These are phyloP conservation scores for Donacobius atricapilla DNA, from an alignment of 2,113 vertebrate genomes.

Conservation along the genomic window DNA sequence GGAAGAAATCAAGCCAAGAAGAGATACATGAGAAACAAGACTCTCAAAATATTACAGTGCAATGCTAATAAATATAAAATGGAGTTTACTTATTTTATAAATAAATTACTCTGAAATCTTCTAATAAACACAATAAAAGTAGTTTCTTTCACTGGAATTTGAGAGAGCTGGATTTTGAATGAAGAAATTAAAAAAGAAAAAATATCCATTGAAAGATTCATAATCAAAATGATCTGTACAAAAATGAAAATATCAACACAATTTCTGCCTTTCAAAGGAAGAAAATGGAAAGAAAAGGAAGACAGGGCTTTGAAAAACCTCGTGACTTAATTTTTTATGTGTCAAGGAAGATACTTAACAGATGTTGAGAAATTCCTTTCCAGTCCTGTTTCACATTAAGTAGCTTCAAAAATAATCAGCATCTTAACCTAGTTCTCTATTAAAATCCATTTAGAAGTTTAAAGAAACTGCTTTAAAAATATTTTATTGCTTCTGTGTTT, in stretches of 20 bases:
- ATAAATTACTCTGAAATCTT: neutral
- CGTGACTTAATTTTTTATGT: neutral
- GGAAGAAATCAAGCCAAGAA: neutral
- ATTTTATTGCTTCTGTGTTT: constrained; percentile 32
- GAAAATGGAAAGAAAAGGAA: neutral
- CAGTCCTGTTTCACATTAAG: neutral
- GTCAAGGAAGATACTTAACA: neutral
- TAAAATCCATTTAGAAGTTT: neutral
- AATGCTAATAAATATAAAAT: neutral
- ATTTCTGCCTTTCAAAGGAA: neutral
- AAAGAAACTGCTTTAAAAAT: neutral
- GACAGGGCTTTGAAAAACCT: neutral
- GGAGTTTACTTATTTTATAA: neutral
- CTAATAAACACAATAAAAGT: neutral
- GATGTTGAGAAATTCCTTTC: neutral
- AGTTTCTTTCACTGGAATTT: neutral
- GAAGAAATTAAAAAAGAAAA: neutral
- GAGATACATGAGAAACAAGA: neutral
- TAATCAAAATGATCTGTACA: neutral
- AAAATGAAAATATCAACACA: neutral
- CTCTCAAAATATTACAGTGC: neutral
- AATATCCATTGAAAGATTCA: neutral
- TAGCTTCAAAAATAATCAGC: neutral
- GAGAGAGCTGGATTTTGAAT: neutral
- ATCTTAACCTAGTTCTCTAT: neutral